These are phyloP conservation scores for Onthophagus sagittarius DNA, from an alignment of 2,888 invertebrate genomes.

Conservation along the genomic window DNA sequence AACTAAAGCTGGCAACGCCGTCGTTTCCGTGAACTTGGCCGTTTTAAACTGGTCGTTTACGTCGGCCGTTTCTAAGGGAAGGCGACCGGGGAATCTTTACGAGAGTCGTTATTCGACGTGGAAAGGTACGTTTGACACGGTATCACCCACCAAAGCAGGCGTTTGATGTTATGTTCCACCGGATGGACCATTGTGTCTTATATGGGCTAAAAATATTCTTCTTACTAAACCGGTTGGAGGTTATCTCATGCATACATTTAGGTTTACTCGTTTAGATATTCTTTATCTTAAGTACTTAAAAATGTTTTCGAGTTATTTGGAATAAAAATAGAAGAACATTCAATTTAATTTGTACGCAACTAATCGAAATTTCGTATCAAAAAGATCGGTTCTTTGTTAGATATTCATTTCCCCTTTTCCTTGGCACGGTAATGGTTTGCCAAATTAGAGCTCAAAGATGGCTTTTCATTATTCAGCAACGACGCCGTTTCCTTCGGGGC, in stretches of 20 bases:
- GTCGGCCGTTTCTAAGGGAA: not conserved
- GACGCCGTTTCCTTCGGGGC: not conserved
- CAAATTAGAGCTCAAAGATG: not conserved
- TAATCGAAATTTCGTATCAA: not conserved
- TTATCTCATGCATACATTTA: not conserved
- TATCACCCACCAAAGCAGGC: not conserved
- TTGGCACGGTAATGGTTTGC: not conserved
- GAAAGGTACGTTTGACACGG: conserved; percentile 7
- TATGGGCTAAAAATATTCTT: not conserved
- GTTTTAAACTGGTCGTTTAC: conserved; percentile 3
- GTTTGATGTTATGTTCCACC: not conserved
- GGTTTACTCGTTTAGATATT: not conserved
- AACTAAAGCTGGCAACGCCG: not conserved
- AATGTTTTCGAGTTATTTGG: no score
- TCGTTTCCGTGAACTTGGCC: conserved; percentile 5
- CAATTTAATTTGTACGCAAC: not conserved
- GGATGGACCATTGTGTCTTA: not conserved
- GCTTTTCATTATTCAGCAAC: not conserved
- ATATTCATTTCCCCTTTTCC: not conserved
- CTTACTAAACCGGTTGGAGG: not conserved
- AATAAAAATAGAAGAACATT: no score
- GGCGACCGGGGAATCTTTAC: conserved; percentile 10
- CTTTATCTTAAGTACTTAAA: not conserved
- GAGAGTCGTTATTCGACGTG: conserved; percentile 1
- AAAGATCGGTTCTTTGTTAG: not conserved